Base-by-base conservation (phyloP, 2,113 vertebrate species). In the Austrofundulus limnaeus region DNA sequence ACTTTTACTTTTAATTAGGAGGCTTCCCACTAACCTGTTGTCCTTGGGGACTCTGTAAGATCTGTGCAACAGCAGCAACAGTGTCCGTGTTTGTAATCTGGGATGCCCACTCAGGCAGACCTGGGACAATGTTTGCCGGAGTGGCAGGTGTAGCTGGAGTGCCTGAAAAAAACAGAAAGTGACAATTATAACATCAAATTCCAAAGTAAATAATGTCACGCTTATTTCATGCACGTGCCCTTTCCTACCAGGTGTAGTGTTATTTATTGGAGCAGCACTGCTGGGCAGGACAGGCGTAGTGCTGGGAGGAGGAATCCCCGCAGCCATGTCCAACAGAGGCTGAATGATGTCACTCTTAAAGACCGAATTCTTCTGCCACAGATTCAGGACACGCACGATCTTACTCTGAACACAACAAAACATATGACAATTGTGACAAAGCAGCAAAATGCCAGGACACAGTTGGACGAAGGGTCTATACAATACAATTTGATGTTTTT, bases 311-410 rank as follows among this genome's bases (percentile, higher is more conserved):
- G 94, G 92, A 58, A 99, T 95, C 61, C 96, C 97, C 48, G 94
- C 96, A 21, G 97, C 97, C 97, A 99, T 98, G 75, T 99, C 97
- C 90, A 99, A 58, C 48, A 99, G 92, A 64, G 97, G 97, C 83
- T 99, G 97, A 71, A 99, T 98, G 84, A 99, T 98, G 92, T 99
- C 97, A 78, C 97, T 99, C 88, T 97, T 98, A 82, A 99, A 99
- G 19, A 99, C 97, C 0, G 92, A 95, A 81, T 99, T 99, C 91
- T 99, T 99, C 89, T 99, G 97, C 97, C 97, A 99, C 20, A 99
- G 91, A 80, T 99, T 99, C 53, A 99, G 91, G 14, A 99, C 97
- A 86, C 97, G 89, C 66, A 99, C 97, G 49, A 99, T 98, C 90
- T 98, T 99, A 90, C 97, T 99, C 97, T 99, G 87, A 28, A 88